Evolutionary conservation across 2,888 invertebrate genomes (phyloP), one percentile per base, ranked within the genome.

Genomic region (Aphelenchoides bicaudatus): DNA sequence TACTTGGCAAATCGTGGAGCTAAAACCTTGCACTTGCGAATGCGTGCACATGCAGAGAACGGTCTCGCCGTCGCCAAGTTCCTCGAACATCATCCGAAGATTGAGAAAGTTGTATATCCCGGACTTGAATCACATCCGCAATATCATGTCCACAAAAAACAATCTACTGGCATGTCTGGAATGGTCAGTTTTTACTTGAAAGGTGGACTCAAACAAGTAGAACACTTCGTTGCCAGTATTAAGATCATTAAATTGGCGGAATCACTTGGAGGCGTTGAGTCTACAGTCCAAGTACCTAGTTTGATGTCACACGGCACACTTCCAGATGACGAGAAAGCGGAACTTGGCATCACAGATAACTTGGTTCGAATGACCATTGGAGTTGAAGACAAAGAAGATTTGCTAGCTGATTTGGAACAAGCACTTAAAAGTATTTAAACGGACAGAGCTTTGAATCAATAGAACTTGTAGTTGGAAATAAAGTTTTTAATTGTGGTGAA

Each of bases 241-340:
- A 87, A 90, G 73, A 21, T 91, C 25, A 91, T 93, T 80, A 86
- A 85, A 0, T 81, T 92, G 52, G 94, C 94, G 3, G 94, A 93
- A 80, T 93, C 92, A 78, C 85, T 98, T 61, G 96, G 96, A 49
- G 93, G 93, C 57, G 91, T 88, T 75, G 93, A 96, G 80, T 91
- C 91, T 79, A 85, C 96, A 65, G 90, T 91, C 2, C 92, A 93
- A 83, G 84, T 93, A 67, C 94, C 94, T 31, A 62, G 73, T n/a
- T 80, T 90, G 27, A 96, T 96, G 96, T 94, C 94, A 0, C 96
- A 96, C 79, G 89, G 91, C 1, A 89, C 90, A 0, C 87, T 94
- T 28, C 89, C 91, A 0, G 85, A 83, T 55, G 86, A 86, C 43
- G 86, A 88, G 65, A 83, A 90, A 62, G 82, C 80, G 27, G 82